Percentiles rank a stretch among this genome's conserved stretches.
Evolutionary conservation across 2,888 invertebrate species (phyloP).

Genomic region (Cephus rjabovi): DNA sequence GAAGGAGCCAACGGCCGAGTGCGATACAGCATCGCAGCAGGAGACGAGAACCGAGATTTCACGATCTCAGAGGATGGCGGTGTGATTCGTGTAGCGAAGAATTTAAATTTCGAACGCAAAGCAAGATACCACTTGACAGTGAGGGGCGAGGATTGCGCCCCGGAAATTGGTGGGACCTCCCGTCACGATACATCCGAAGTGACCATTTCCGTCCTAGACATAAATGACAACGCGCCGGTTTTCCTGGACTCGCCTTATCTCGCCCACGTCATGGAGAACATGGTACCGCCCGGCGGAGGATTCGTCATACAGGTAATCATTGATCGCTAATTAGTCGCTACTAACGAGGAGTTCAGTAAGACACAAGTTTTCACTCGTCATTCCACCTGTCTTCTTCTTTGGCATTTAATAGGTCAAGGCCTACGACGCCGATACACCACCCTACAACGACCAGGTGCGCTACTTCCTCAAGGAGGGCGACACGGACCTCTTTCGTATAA

Average conservation of each 20-base stretch:
- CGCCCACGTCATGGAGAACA: slow-evolving; percentile 93
- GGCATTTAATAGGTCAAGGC: slow-evolving; percentile 77
- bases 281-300: slow-evolving; percentile 79
- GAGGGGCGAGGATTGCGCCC: slow-evolving; percentile 89
- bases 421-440: slow-evolving; percentile 90
- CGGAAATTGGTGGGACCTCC: slow-evolving; percentile 70
- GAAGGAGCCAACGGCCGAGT: slow-evolving; percentile 92
- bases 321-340: slow-evolving; percentile 13
- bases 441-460: slow-evolving; percentile 89
- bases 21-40: slow-evolving; percentile 88
- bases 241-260: slow-evolving; percentile 95
- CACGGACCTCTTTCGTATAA: slow-evolving; percentile 89
- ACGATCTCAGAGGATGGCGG: slow-evolving; percentile 93
- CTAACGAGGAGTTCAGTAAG: neutral
- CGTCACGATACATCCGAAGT: slow-evolving; percentile 84
- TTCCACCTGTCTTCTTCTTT: neutral
- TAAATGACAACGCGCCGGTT: slow-evolving; percentile 94
- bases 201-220: slow-evolving; percentile 87
- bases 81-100: slow-evolving; percentile 90
- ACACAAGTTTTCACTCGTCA: neutral
- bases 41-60: slow-evolving; percentile 92
- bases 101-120: slow-evolving; percentile 92
- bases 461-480: slow-evolving; percentile 96
- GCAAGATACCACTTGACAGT: slow-evolving; percentile 86
- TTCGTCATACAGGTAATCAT: slow-evolving; percentile 71